Evolutionary conservation across 1,140 invertebrate genomes (phyloP).

Genomic region (Amphibalanus amphitrite): DNA sequence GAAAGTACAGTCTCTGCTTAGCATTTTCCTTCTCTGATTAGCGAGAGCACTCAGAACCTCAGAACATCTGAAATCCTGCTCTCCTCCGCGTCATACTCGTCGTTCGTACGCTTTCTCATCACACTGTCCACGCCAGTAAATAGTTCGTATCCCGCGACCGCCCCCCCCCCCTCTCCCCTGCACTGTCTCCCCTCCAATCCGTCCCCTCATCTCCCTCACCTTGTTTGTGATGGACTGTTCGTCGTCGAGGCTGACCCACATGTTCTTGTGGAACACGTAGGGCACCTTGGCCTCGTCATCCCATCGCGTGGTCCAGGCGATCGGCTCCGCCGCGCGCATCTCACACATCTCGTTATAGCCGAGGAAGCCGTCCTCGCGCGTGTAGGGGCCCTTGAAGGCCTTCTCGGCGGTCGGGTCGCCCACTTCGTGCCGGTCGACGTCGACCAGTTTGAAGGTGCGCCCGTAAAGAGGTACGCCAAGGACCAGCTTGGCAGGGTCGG

Average conservation of each 20-base stretch:
- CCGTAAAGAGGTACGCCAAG: conserved; percentile 65
- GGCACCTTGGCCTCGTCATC: conserved; percentile 27
- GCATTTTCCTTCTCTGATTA: too few species aligned
- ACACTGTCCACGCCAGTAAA: too few species aligned
- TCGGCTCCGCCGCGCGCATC: conserved; percentile 14
- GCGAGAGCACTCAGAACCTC: too few species aligned
- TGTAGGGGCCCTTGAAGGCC: conserved; percentile 43
- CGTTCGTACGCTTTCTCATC: too few species aligned
- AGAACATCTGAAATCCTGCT: too few species aligned
- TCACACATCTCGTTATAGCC: conserved; percentile 58
- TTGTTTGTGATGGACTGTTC: conserved; percentile 15
- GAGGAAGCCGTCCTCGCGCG: conserved; percentile 61
- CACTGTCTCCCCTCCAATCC: too few species aligned
- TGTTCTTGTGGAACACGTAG: conserved; percentile 27
- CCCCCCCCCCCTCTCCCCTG: too few species aligned
- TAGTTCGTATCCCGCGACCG: too few species aligned
- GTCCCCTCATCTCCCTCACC: neutral
- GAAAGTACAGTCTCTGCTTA: too few species aligned
- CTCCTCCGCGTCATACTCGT: too few species aligned
- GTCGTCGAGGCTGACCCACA: conserved; percentile 34
- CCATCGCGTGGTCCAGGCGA: conserved; percentile 23
- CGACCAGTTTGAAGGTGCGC: conserved; percentile 45
- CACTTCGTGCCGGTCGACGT: conserved; percentile 22
- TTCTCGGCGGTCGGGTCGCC: conserved; percentile 22
- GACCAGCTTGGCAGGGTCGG: conserved; percentile 26